Percentiles rank a stretch among this genome's conserved stretches.
These are phyloP conservation scores for Acronicta leporina DNA, from an alignment of 2,888 invertebrate species.

Conservation along the genomic window DNA sequence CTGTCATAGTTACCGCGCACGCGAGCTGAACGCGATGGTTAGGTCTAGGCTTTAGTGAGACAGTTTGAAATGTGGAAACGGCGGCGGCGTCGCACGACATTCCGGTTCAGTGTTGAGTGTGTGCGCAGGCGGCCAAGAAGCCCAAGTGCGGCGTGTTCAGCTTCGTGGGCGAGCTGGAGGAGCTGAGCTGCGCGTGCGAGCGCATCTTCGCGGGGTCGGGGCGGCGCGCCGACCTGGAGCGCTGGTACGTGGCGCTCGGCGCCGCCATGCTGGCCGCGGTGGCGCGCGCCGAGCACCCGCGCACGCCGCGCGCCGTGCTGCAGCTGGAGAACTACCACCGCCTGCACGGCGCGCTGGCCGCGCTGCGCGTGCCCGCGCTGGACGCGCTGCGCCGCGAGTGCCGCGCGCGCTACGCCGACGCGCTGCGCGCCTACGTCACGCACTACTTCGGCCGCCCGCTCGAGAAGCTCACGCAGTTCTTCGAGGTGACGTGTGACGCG, in stretches of 20 bases:
- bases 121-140: constrained; percentile 88
- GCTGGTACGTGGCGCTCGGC: constrained; percentile 96
- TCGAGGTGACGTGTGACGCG: constrained; percentile 89
- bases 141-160: constrained; percentile 96
- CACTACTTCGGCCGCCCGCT: constrained; percentile 96
- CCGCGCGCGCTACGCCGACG: constrained; percentile 96
- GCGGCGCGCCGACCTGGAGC: constrained; percentile 96
- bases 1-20: too few relatives aligned
- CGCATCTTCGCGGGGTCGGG: constrained; percentile 94
- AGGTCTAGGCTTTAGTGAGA: too few relatives aligned
- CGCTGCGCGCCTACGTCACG: constrained; percentile 96
- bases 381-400: constrained; percentile 97
- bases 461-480: constrained; percentile 93
- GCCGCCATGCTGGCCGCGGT: constrained; percentile 95
- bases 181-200: constrained; percentile 95
- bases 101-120: too few relatives aligned
- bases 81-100: too few relatives aligned
- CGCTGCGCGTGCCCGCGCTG: constrained; percentile 96
- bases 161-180: constrained; percentile 96
- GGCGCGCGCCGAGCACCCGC: constrained; percentile 94
- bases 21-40: too few relatives aligned
- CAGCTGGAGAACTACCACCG: constrained; percentile 96
- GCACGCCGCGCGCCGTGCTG: constrained; percentile 92
- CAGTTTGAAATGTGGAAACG: too few relatives aligned
- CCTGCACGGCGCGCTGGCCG: constrained; percentile 95